A percentile compares a stretch with the other conserved stretches of the same genome.
Conservation (phyloP, 2,797 vertebrate genomes). For the Macropodus opercularis region DNA sequence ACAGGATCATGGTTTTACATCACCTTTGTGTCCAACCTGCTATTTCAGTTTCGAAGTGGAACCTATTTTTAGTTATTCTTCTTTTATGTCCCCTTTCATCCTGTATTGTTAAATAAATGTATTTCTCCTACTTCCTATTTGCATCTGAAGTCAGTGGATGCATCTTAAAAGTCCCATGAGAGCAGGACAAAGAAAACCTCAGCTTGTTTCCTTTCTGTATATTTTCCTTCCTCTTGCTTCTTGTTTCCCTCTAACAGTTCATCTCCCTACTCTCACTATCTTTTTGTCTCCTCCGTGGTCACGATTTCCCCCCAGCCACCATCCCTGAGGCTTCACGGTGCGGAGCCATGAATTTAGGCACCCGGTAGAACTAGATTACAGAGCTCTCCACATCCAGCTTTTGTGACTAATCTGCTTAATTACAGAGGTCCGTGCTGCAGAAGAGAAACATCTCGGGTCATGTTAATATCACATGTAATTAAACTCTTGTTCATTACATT, state of each 20-base stretch:
- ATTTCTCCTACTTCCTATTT: neutral
- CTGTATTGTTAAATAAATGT: neutral
- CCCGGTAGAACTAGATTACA: slow-evolving; percentile 14
- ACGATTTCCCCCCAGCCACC: slow-evolving; percentile 1
- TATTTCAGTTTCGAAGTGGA: neutral
- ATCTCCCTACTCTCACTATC: neutral
- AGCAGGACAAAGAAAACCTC: neutral
- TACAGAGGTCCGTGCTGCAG: neutral
- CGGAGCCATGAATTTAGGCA: slow-evolving; percentile 2
- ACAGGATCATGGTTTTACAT: neutral
- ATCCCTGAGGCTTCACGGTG: neutral
- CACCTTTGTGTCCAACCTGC: neutral
- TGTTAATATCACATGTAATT: neutral
- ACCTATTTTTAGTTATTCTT: neutral
- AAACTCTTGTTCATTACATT: slow-evolving; percentile 11
- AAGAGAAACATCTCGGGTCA: slow-evolving; percentile 14
- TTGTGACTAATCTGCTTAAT: slow-evolving; percentile 31
- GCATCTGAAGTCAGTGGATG: neutral
- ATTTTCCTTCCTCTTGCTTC: neutral
- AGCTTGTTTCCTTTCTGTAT: neutral
- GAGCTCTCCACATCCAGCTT: slow-evolving; percentile 2
- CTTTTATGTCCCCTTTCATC: neutral
- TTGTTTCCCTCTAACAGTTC: neutral
- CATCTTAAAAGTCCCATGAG: neutral
- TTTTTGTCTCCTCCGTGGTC: neutral